Conservation (phyloP, 1,140 invertebrate species). For the Platyscapa corneri region DNA sequence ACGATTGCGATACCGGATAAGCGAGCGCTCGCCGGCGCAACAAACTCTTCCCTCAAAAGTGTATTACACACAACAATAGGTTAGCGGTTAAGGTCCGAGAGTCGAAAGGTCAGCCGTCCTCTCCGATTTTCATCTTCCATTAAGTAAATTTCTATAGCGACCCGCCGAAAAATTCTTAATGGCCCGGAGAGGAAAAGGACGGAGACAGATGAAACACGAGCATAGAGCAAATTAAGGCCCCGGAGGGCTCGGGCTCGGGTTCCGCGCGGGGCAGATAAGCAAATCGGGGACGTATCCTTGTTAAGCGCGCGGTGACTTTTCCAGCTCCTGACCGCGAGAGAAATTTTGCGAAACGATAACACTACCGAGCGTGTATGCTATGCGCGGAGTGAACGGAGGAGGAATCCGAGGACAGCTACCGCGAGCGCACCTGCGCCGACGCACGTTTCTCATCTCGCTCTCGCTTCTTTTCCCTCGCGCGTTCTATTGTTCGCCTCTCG, state of each 20-base stretch:
- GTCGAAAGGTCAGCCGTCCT: slow-evolving; percentile 50
- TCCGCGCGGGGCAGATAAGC: slow-evolving; percentile 35
- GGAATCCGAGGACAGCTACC: slow-evolving; percentile 35
- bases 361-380: not conserved
- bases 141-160: slow-evolving; percentile 42
- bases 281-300: slow-evolving; percentile 44
- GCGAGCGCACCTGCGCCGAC: slow-evolving; percentile 46
- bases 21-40: too few species aligned
- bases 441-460: slow-evolving; percentile 41
- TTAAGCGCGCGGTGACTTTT: slow-evolving; percentile 21
- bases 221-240: slow-evolving; percentile 40
- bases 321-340: slow-evolving; percentile 22
- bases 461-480: not conserved
- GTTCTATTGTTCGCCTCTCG: slow-evolving; percentile 37
- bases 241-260: not conserved
- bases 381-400: not conserved
- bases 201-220: slow-evolving; percentile 24
- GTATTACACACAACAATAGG: slow-evolving; percentile 31
- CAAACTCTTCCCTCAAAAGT: slow-evolving; percentile 11
- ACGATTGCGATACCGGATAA: slow-evolving; percentile 3
- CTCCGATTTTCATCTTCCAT: slow-evolving; percentile 46
- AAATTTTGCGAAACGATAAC: slow-evolving; percentile 39
- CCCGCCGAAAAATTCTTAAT: slow-evolving; percentile 46
- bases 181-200: slow-evolving; percentile 16
- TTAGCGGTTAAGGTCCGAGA: slow-evolving; percentile 47